A percentile compares a stretch with the other conserved stretches of the same genome.
These are phyloP conservation scores for Puma concolor DNA, from an alignment of 2,113 vertebrate genomes.

Conservation along the genomic window DNA sequence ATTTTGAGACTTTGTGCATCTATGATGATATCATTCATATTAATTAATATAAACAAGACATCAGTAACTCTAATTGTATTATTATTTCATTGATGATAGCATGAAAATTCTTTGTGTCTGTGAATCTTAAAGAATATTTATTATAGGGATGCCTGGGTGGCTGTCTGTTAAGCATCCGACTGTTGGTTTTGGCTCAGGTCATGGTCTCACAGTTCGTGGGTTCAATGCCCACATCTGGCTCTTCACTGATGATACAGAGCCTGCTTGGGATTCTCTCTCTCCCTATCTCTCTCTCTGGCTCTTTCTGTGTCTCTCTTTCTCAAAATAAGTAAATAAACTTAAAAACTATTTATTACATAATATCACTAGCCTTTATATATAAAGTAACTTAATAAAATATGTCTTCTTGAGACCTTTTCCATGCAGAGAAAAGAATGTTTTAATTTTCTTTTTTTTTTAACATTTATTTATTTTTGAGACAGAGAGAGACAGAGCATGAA, in stretches of 20 bases:
- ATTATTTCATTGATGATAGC: not conserved
- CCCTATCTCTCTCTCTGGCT: too few relatives aligned
- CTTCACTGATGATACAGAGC: too few relatives aligned
- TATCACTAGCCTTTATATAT: not conserved
- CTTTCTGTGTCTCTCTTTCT: too few relatives aligned
- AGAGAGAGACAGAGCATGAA: too few relatives aligned
- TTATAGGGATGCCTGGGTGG: not conserved
- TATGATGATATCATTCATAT: not conserved
- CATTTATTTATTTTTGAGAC: too few relatives aligned
- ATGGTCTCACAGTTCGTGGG: too few relatives aligned
- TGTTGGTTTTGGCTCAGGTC: too few relatives aligned
- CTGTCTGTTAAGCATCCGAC: too few relatives aligned
- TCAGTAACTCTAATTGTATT: not conserved
- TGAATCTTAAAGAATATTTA: not conserved
- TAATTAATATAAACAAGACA: not conserved
- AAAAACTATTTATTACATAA: not conserved
- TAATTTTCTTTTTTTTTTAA: not conserved
- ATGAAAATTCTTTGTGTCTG: not conserved
- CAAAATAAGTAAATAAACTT: not conserved
- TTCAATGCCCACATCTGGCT: too few relatives aligned
- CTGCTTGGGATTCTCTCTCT: too few relatives aligned
- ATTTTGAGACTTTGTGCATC: not conserved
- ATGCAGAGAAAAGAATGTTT: not conserved
- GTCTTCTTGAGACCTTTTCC: not conserved
- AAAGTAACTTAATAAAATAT: constrained; percentile 1